phyloP scores from a whole-genome alignment of 2,113 vertebrate genomes.

The Ardeotis arabs region DNA sequence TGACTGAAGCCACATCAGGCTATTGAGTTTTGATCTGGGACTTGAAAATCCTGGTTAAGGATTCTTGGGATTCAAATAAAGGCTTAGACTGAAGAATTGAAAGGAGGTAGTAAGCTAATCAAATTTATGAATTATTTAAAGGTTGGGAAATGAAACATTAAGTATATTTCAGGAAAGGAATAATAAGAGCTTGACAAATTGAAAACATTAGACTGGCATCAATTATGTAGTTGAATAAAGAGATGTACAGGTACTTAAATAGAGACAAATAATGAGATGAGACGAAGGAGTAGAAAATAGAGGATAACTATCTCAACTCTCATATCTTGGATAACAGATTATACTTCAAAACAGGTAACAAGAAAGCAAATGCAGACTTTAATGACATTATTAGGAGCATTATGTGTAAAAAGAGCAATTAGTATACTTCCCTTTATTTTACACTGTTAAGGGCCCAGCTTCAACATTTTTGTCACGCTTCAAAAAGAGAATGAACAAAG shows the following conservation, averaged over 20 bases:
- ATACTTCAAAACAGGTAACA: background rate
- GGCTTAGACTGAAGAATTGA: background rate
- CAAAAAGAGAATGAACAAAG: background rate
- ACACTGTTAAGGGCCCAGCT: background rate
- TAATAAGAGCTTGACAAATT: background rate
- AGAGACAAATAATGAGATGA: background rate
- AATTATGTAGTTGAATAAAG: constrained; percentile 27
- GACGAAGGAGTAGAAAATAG: background rate
- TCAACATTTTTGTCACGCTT: background rate
- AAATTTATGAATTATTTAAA: constrained; percentile 43
- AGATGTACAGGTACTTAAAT: background rate
- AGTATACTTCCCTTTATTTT: background rate
- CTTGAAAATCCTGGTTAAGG: background rate
- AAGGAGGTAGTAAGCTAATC: background rate
- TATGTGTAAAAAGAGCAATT: background rate
- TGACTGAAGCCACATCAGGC: background rate
- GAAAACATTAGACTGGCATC: constrained; percentile 5
- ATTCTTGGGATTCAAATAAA: background rate
- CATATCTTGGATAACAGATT: background rate
- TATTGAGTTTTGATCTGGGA: background rate
- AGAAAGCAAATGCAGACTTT: background rate
- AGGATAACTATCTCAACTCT: background rate
- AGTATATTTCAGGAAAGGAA: constrained; percentile 28
- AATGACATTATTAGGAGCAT: background rate
- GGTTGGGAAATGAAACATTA: constrained; percentile 35